These are phyloP conservation scores for Eueremaeus valkanovi DNA, from an alignment of 2,888 invertebrate species.

Conservation along the genomic window DNA sequence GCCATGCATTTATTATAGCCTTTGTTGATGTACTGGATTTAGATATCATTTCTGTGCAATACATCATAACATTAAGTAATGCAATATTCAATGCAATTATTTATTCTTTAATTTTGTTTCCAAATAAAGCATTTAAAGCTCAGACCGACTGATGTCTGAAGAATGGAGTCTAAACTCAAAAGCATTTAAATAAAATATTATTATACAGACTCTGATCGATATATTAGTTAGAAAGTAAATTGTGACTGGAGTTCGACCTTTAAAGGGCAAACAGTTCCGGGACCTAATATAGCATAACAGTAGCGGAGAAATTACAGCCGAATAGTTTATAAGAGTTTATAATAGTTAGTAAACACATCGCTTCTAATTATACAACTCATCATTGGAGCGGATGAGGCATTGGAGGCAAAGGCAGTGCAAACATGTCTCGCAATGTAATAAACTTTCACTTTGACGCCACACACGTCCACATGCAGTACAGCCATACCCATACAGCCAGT, in stretches of 20 bases:
- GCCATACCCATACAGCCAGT: too few species aligned
- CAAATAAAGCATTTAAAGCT: not conserved
- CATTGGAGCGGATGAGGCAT: not conserved
- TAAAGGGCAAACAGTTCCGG: conserved; percentile 33
- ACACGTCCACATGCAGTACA: conserved; percentile 9
- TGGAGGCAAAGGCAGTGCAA: not conserved
- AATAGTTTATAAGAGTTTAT: conserved; percentile 15
- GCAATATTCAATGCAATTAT: conserved; percentile 4
- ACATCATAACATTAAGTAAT: not conserved
- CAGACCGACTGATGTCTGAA: not conserved
- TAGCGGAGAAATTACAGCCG: conserved; percentile 21
- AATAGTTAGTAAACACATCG: conserved; percentile 15
- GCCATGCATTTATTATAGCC: not conserved
- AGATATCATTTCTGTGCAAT: conserved; percentile 23
- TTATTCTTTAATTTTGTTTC: not conserved
- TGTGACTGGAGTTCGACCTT: conserved; percentile 1
- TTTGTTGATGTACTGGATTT: conserved; percentile 4
- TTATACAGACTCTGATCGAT: not conserved
- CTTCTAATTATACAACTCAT: conserved; percentile 30
- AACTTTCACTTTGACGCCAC: conserved; percentile 32
- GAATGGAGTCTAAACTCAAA: not conserved
- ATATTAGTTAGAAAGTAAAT: not conserved
- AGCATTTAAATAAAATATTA: too few species aligned
- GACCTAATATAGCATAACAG: conserved; percentile 33
- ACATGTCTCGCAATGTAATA: not conserved